Percentiles rank a stretch among this genome's conserved stretches.
These are phyloP conservation scores for Agrotis exclamationis DNA, from an alignment of 2,888 invertebrate species.

Conservation along the genomic window DNA sequence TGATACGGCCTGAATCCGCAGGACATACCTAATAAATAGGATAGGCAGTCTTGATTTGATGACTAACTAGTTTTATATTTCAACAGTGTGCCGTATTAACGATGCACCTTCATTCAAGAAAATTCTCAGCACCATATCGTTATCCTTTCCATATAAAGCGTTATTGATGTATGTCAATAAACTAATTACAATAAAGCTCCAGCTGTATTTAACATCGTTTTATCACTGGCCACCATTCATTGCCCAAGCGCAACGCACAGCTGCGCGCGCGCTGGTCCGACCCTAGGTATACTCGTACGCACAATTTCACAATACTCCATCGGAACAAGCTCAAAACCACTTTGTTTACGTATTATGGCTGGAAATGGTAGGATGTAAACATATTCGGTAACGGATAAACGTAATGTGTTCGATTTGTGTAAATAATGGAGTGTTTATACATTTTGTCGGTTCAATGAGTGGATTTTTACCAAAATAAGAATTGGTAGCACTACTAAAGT, in stretches of 20 bases:
- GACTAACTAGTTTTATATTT: too few relatives aligned
- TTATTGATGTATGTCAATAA: conserved; percentile 23
- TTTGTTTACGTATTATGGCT: conserved; percentile 47
- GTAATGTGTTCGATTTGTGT: conserved; percentile 26
- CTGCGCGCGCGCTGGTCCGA: conserved; percentile 64
- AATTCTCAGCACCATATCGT: neutral
- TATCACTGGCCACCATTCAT: conserved; percentile 51
- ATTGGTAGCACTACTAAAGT: neutral
- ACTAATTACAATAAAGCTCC: conserved; percentile 52
- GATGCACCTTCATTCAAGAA: neutral
- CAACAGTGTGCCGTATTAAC: too few relatives aligned
- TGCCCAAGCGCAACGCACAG: conserved; percentile 68
- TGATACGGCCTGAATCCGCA: too few relatives aligned
- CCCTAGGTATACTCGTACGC: conserved; percentile 51
- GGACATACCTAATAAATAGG: too few relatives aligned
- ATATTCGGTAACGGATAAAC: conserved; percentile 42
- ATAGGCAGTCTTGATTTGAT: too few relatives aligned
- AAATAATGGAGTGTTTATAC: conserved; percentile 29
- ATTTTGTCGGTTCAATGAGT: neutral
- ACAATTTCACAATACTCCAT: conserved; percentile 63
- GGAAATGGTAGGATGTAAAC: conserved; percentile 38
- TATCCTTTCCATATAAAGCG: conserved; percentile 1
- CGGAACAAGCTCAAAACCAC: conserved; percentile 40
- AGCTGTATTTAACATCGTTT: conserved; percentile 49
- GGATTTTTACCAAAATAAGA: conserved; percentile 1